Evolutionary conservation across 2,113 vertebrate species (phyloP).

Genomic region (Petrocephalus microphthalmus): DNA sequence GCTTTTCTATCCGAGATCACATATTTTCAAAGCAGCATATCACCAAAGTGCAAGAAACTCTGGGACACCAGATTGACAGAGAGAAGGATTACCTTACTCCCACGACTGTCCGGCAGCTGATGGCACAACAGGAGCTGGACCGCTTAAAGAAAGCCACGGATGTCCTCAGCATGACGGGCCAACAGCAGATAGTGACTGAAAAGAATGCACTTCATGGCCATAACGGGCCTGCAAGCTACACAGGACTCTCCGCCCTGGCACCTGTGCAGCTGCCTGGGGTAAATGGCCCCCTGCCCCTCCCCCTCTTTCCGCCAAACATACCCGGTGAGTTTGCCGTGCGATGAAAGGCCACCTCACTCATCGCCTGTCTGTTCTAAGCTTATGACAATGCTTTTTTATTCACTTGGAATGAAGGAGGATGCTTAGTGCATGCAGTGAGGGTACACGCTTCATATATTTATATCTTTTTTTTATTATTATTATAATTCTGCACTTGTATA

Average conservation of each 20-base stretch:
- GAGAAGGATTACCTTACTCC: slow-evolving; percentile 98
- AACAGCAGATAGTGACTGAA: slow-evolving; percentile 85
- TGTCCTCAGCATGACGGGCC: slow-evolving; percentile 77
- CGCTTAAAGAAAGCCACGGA: slow-evolving; percentile 95
- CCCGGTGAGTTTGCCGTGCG: slow-evolving; percentile 80
- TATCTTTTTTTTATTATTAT: no score
- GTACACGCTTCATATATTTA: background rate
- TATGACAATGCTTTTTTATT: background rate
- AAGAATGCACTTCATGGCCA: slow-evolving; percentile 86
- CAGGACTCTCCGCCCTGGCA: slow-evolving; percentile 89
- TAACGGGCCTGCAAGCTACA: slow-evolving; percentile 83
- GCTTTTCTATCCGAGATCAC: slow-evolving; percentile 94
- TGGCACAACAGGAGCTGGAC: slow-evolving; percentile 97
- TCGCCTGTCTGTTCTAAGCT: background rate
- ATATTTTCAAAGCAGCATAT: slow-evolving; percentile 98
- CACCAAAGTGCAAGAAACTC: slow-evolving; percentile 92
- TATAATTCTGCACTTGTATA: background rate
- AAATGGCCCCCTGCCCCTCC: slow-evolving; percentile 91
- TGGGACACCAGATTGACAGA: slow-evolving; percentile 92
- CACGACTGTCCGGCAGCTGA: slow-evolving; percentile 95
- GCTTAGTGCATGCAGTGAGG: background rate
- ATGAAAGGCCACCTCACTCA: slow-evolving; percentile 31
- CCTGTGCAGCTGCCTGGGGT: slow-evolving; percentile 94
- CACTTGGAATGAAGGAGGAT: background rate
- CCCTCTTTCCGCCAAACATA: slow-evolving; percentile 94